Evolutionary conservation across 2,113 vertebrate genomes (phyloP).

Genomic region (Odocoileus virginianus): DNA sequence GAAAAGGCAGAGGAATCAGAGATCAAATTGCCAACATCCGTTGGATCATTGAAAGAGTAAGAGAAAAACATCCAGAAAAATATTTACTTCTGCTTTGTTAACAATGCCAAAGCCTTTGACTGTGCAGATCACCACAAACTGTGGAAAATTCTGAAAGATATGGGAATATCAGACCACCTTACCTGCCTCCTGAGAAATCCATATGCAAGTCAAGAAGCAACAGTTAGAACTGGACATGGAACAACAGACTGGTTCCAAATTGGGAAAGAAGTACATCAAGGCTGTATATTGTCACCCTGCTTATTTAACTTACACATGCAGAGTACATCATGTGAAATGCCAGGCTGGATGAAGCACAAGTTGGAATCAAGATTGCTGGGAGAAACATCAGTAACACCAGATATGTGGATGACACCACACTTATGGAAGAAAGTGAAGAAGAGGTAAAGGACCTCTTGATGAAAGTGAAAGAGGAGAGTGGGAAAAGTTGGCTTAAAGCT

Average conservation of each 20-base stretch:
- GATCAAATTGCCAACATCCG: rapidly evolving
- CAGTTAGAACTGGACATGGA: not conserved
- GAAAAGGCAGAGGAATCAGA: not conserved
- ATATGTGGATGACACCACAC: not conserved
- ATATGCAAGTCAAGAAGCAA: not conserved
- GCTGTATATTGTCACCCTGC: not conserved
- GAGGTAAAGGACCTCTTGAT: not conserved
- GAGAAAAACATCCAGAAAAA: not conserved
- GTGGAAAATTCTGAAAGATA: not conserved
- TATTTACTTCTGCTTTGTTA: not conserved
- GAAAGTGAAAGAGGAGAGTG: not conserved
- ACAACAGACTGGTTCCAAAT: not conserved
- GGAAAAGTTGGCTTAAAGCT: not conserved
- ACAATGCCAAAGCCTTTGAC: not conserved
- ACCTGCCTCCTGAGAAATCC: not conserved
- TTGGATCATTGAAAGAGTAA: not conserved
- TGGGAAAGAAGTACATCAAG: not conserved
- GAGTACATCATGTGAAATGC: not conserved
- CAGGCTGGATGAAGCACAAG: not conserved
- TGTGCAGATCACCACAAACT: not conserved
- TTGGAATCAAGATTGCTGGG: not conserved
- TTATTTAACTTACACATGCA: not conserved
- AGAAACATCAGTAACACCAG: not conserved
- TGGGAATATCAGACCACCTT: not conserved
- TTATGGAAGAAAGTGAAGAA: not conserved